Evolutionary conservation across 1,140 invertebrate species (phyloP), one percentile per base, ranked within the genome.

Genomic region (Phymastichus coffea): DNA sequence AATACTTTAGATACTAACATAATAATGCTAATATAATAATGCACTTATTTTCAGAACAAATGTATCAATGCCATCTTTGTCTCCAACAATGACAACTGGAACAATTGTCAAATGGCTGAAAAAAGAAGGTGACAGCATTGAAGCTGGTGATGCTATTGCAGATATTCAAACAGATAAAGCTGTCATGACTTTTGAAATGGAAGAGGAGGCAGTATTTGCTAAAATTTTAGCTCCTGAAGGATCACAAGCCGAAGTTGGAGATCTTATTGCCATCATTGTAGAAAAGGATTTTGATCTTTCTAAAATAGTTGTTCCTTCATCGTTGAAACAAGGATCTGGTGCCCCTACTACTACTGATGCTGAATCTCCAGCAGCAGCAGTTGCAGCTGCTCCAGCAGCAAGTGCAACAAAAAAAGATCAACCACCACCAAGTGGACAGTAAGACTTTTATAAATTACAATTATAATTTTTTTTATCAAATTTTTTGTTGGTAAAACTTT

Each of bases 81-180:
- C 96, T 2, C 98, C 98, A 0, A 99, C 98, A 1, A 99, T 99
- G 98, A 95, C 98, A 79, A 85, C 86, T 72, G 98, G 98, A 22
- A 97, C 93, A 2, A 95, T 99, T 70, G 86, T 98, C 12, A 93
- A 88, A 63, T 99, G 98, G 98, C 88, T 95, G 65, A 99, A 99
- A 79, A 96, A 98, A 72, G 97, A 98, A 83, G 98, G 91, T 64
- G 88, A 91, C 64, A 85, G 86, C 43, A 80, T 81, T 87, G 10
- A 87, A 80, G 78, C 70, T 80, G 87, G 89, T 67, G 98, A 99
- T 77, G 81, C 99, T 10, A 78, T 99, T 26, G 97, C 95, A 57
- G 97, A 99, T 81, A 99, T 99, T 78, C 97, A 99, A 83, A 99
- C 98, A 14, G 98, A 99, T 70, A 99, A 99, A 81, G 97, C 98